Evolutionary conservation across 2,888 invertebrate species (phyloP).

Genomic region (Melikaiella ostensackeni): DNA sequence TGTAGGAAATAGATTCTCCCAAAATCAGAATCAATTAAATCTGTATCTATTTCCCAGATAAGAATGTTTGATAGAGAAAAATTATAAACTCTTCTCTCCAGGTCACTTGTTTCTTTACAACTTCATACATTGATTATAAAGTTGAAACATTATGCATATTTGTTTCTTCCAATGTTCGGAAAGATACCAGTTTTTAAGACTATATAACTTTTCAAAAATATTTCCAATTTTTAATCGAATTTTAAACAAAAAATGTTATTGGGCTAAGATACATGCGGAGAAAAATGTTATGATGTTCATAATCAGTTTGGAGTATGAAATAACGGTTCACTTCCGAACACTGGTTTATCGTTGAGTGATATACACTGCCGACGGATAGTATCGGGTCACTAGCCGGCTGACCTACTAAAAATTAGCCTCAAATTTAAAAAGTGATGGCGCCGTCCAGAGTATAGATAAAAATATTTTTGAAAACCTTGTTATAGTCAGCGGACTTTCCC

Average conservation of each 20-base stretch:
- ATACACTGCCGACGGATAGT: no score
- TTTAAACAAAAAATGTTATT: not conserved
- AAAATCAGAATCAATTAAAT: slow-evolving; percentile 2
- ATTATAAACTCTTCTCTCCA: not conserved
- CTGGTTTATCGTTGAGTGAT: not conserved
- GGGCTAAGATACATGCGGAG: no score
- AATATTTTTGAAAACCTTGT: no score
- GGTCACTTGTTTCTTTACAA: not conserved
- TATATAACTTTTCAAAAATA: no score
- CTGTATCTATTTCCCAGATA: not conserved
- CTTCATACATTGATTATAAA: not conserved
- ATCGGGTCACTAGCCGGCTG: no score
- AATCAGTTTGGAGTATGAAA: no score
- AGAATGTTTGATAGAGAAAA: slow-evolving; percentile 1
- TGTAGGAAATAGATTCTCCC: not conserved
- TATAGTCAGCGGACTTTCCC: no score
- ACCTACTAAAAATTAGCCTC: no score
- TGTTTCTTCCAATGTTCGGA: not conserved
- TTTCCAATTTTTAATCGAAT: not conserved
- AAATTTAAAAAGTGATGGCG: no score
- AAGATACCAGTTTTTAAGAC: no score
- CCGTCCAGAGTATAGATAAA: no score
- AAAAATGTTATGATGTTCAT: no score
- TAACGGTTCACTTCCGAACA: not conserved
- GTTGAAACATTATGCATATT: not conserved